These are phyloP conservation scores for Apis cerana DNA, from an alignment of 1,140 invertebrate species.

Conservation along the genomic window DNA sequence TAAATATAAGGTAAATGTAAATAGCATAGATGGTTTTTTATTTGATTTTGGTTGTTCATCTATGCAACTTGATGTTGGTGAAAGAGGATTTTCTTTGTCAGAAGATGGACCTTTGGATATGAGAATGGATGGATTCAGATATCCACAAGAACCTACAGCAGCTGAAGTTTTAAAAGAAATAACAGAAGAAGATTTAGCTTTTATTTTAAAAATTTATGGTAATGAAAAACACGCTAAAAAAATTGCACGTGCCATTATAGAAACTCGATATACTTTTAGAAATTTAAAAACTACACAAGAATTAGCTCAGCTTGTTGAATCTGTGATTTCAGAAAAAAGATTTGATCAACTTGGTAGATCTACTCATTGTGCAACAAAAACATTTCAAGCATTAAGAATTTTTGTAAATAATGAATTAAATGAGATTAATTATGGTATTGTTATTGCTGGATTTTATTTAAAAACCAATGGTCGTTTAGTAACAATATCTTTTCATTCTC, in stretches of 20 bases:
- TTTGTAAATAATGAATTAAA: conserved; percentile 99
- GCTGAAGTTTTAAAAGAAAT: conserved; percentile 91
- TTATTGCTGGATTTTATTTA: conserved; percentile 89
- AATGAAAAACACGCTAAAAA: conserved; percentile 94
- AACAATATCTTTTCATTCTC: conserved; percentile 94
- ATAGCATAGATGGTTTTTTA: conserved; percentile 91
- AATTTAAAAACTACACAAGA: conserved; percentile 91
- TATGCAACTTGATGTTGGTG: conserved; percentile 93
- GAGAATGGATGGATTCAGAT: conserved; percentile 94
- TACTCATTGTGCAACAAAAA: conserved; percentile 93
- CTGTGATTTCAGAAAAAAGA: conserved; percentile 79
- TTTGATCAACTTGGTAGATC: conserved; percentile 88
- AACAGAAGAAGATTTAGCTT: conserved; percentile 89
- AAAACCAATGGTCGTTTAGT: conserved; percentile 89
- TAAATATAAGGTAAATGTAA: conserved; percentile 82
- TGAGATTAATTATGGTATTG: conserved; percentile 95
- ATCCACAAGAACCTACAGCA: conserved; percentile 88
- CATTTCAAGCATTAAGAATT: conserved; percentile 96
- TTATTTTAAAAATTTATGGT: conserved; percentile 94
- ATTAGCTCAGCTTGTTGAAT: conserved; percentile 89
- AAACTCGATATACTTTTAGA: conserved; percentile 91
- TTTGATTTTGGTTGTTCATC: conserved; percentile 98
- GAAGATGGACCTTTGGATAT: conserved; percentile 95
- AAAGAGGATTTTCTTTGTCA: conserved; percentile 92
- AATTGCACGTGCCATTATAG: conserved; percentile 93